Evolutionary conservation across 1,140 invertebrate genomes (phyloP).

Genomic region (Diachasmimorpha longicaudata): DNA sequence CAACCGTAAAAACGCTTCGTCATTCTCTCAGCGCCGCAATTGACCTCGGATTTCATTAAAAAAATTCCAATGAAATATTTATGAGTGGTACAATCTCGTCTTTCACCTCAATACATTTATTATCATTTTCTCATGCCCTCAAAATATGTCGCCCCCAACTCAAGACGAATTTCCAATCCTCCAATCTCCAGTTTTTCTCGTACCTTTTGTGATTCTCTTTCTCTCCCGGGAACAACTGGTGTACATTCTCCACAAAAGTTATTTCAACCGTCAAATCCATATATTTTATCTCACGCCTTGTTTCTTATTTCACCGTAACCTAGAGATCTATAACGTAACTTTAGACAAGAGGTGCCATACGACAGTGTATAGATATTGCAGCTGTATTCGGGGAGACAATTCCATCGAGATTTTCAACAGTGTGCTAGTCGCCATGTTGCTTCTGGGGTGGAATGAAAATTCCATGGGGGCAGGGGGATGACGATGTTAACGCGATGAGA

Average conservation of each 20-base stretch:
- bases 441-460: not conserved
- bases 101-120: not conserved
- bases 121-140: not conserved
- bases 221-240: not conserved
- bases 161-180: not conserved
- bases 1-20: too few relatives aligned
- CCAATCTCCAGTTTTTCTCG: not conserved
- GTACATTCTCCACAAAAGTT: not conserved
- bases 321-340: not conserved
- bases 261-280: not conserved
- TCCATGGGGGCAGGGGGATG: not conserved
- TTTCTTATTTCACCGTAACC: not conserved
- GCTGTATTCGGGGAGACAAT: not conserved
- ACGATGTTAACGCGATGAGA: not conserved
- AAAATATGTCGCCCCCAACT: not conserved
- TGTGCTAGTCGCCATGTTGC: not conserved
- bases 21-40: too few relatives aligned
- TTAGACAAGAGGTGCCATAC: not conserved
- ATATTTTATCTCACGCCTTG: not conserved
- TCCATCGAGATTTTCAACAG: not conserved
- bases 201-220: not conserved
- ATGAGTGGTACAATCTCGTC: not conserved
- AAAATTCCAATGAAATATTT: too few relatives aligned
- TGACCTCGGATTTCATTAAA: too few relatives aligned
- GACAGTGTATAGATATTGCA: not conserved